Percentiles rank a stretch among this genome's conserved stretches.
These are phyloP conservation scores for Promerops cafer DNA, from an alignment of 2,113 vertebrate species.

Conservation along the genomic window DNA sequence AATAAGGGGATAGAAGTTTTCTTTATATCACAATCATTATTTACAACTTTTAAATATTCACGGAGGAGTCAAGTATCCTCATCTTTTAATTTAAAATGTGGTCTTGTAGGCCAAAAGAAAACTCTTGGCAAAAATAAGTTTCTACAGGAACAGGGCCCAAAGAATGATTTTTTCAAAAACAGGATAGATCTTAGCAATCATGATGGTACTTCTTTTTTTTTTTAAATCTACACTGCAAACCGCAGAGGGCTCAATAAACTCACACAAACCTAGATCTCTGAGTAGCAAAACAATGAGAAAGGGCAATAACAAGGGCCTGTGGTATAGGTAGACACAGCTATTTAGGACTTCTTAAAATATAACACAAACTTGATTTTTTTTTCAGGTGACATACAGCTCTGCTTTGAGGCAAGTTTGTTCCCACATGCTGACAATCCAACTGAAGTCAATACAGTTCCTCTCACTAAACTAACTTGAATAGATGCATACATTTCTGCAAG, in stretches of 20 bases:
- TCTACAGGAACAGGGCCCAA: conserved; percentile 31
- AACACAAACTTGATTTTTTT: neutral
- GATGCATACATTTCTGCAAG: neutral
- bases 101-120: conserved; percentile 18
- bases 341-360: neutral
- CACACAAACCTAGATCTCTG: neutral
- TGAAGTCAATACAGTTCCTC: neutral
- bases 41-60: conserved; percentile 36
- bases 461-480: neutral
- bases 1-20: conserved; percentile 5
- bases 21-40: conserved; percentile 30
- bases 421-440: neutral
- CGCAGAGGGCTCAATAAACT: neutral
- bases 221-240: neutral
- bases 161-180: conserved; percentile 56
- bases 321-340: neutral
- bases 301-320: neutral
- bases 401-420: neutral
- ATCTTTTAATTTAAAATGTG: conserved; percentile 23
- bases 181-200: neutral
- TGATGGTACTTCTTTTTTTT: neutral
- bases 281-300: neutral
- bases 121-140: conserved; percentile 51
- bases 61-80: neutral
- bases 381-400: neutral